phyloP scores from a whole-genome alignment of 1,140 invertebrate species.

The Catajapyx aquilonaris region DNA sequence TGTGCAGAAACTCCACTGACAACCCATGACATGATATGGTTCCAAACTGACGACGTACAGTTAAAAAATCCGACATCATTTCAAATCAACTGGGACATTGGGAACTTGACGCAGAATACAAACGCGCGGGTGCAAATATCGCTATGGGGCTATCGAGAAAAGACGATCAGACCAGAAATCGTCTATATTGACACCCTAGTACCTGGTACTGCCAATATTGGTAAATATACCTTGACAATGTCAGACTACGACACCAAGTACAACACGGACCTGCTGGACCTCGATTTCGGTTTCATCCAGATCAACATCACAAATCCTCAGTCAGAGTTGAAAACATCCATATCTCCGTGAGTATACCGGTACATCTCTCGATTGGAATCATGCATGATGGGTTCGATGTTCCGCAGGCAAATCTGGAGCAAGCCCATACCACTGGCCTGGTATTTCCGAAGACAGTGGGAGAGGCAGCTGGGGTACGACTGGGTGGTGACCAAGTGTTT shows the following conservation, averaged over 20 bases:
- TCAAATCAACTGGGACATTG: conserved; percentile 54
- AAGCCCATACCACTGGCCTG: conserved; percentile 73
- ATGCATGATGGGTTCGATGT: too few relatives aligned
- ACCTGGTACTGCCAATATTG: conserved; percentile 31
- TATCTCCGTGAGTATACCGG: conserved; percentile 1
- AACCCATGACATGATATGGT: conserved; percentile 63
- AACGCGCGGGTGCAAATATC: conserved; percentile 55
- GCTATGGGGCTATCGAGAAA: conserved; percentile 68
- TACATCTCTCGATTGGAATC: conserved; percentile 3
- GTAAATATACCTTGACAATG: conserved; percentile 41
- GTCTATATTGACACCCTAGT: conserved; percentile 33
- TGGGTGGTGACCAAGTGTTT: conserved; percentile 68
- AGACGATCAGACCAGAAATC: conserved; percentile 44
- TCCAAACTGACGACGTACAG: conserved; percentile 48
- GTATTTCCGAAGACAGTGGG: conserved; percentile 81
- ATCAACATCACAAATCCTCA: conserved; percentile 55
- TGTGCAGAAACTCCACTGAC: conserved; percentile 59
- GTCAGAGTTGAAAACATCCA: not conserved
- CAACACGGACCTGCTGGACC: conserved; percentile 41
- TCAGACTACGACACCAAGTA: conserved; percentile 35
- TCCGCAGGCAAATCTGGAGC: conserved; percentile 66
- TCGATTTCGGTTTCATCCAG: conserved; percentile 74
- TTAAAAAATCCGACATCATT: conserved; percentile 45
- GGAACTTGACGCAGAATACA: conserved; percentile 61
- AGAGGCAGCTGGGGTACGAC: conserved; percentile 42